Base-by-base conservation (phyloP, 2,888 invertebrate species). In the Leucozona laternaria region DNA sequence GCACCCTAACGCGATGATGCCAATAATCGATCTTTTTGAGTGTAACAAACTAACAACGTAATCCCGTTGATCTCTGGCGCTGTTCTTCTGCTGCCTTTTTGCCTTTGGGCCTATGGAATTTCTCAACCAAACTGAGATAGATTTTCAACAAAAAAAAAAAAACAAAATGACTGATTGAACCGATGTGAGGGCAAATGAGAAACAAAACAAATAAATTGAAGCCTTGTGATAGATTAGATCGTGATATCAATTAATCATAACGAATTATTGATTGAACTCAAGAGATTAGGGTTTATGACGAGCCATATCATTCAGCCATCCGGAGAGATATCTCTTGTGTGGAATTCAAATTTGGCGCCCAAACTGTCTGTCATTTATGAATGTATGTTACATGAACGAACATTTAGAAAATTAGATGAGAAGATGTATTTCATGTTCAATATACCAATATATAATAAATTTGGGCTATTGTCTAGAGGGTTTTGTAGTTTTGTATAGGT, bases 181-280 rank as follows among this genome's bases (percentile, higher is more conserved):
- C 31, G 37, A 37, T 37, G 25, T 34, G n/a, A 64, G 28, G 70
- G 58, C 50, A 50, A 53, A 53, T 34, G 50, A 82, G 43, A 55
- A 68, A 73, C 66, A 77, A 80, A 78, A 73, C 80, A 77, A 85
- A 80, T 85, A 85, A 78, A 79, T 86, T 86, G 85, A 85, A 85
- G 85, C 72, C 81, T 73, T 73, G 86, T 86, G 86, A 86, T 86
- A 82, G 86, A 86, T 86, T 86, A 82, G 86, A 75, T 86, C 86
- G 86, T 79, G 86, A 76, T 86, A 82, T 86, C 82, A 82, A 86
- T 86, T 86, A 86, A 86, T 86, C 86, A 86, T 82, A 82, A 64
- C 82, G 82, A 86, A 22, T 79, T 86, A 82, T 81, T 86, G 78
- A 86, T 86, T 79, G 86, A 79, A 80, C 58, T 76, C 75, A n/a